These are phyloP conservation scores for Dromococcyx pavoninus DNA, from an alignment of 2,797 vertebrate species.

Conservation along the genomic window DNA sequence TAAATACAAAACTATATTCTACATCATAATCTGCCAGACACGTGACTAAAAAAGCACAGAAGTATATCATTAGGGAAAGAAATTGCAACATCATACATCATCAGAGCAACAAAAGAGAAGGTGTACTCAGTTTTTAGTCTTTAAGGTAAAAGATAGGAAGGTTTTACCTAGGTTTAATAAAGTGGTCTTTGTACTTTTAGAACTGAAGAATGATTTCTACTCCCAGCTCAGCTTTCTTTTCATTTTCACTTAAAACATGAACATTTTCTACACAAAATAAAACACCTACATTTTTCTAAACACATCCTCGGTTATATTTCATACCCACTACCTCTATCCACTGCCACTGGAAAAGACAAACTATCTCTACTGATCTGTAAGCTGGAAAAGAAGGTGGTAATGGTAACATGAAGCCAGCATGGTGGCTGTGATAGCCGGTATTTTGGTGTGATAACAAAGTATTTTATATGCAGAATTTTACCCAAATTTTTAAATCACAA, in stretches of 20 bases:
- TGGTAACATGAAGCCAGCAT: background rate
- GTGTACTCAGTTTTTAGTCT: background rate
- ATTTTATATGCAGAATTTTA: background rate
- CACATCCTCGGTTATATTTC: background rate
- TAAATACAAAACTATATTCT: conserved; percentile 59
- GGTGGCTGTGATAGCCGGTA: too few relatives aligned
- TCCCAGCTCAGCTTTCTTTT: background rate
- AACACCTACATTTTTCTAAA: background rate
- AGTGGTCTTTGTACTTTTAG: background rate
- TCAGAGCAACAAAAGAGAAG: background rate
- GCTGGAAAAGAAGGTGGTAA: background rate
- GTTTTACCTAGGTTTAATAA: background rate
- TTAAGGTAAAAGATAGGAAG: background rate
- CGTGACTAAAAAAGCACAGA: background rate
- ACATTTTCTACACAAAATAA: background rate
- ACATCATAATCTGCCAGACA: conserved; percentile 28
- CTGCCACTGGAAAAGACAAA: background rate
- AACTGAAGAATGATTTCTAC: background rate
- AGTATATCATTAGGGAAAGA: background rate
- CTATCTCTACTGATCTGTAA: background rate
- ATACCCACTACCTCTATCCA: background rate
- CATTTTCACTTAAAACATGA: background rate
- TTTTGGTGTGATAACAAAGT: background rate
- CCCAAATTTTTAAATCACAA: background rate
- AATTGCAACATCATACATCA: background rate